These are phyloP conservation scores for Oscheius sp. DNA, from an alignment of 1,140 invertebrate species.

Conservation along the genomic window DNA sequence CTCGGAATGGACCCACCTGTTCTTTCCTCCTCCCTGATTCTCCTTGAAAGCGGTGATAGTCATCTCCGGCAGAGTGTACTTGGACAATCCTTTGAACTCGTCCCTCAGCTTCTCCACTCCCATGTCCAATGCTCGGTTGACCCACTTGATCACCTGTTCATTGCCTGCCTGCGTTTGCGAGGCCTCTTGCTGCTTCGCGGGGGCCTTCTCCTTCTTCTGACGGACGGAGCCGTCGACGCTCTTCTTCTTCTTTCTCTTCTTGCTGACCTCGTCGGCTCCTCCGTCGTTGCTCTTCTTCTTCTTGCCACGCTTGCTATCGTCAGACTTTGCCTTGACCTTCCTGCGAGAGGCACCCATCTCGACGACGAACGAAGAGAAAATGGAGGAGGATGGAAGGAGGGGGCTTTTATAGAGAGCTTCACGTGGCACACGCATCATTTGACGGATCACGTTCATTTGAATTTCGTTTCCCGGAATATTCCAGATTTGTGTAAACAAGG, in stretches of 20 bases:
- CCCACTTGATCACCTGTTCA: constrained; percentile 12
- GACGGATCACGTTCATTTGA: no score
- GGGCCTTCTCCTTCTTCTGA: background rate
- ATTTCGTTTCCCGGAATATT: no score
- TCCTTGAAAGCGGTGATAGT: constrained; percentile 2
- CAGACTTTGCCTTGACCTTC: no score
- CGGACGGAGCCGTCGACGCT: background rate
- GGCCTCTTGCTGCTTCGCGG: background rate
- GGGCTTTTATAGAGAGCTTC: no score
- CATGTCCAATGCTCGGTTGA: constrained; percentile 8
- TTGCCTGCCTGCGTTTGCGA: background rate
- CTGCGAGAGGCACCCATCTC: background rate
- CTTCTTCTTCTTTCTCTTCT: no score
- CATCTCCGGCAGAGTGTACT: constrained; percentile 20
- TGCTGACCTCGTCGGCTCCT: no score
- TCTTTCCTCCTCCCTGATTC: constrained; percentile 22
- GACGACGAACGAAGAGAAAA: constrained; percentile 17
- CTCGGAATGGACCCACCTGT: no score
- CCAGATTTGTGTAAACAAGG: no score
- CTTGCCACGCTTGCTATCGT: background rate
- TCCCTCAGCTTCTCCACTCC: constrained; percentile 2
- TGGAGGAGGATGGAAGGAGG: constrained; percentile 17
- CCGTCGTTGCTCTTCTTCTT: background rate
- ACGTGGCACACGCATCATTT: no score
- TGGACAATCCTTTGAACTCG: constrained; percentile 13